Base-by-base conservation (phyloP, 2,888 invertebrate species). In the Sinopyrophorus schimmeli region DNA sequence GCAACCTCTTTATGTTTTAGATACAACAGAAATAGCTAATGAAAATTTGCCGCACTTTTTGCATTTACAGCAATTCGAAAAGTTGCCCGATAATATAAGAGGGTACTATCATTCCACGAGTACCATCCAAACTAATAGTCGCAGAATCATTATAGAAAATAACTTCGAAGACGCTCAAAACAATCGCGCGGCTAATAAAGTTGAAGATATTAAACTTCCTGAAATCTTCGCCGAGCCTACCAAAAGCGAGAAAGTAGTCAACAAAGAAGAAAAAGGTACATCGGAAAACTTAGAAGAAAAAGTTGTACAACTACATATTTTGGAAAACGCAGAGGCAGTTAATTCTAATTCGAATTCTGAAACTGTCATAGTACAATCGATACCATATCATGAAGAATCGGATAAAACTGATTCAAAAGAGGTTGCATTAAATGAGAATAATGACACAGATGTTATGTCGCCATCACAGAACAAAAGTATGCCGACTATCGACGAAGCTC, bases 11-110 rank as follows among this genome's bases (percentile, higher is more conserved):
- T 64, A 64, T 52, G 61, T 64, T 32, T 44, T 64, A 7, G 64
- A 63, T 21, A 56, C 61, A 3, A 59, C 59, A 3, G 64, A 63
- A 42, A 64, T 64, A 10, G 50, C 64, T 4, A 57, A 58, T 18
- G 64, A 64, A 38, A 62, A 46, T 31, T 44, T 64, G 27, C 59
- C 58, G 1, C 60, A 59, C 28, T 64, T 57, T 32, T 42, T 64
- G 7, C 64, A 64, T 46, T 47, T 63, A 16, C 58, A 62, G 31
- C 53, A 55, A 11, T 54, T 64, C 16, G 62, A 63, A 23, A 62
- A 63, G 37, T 39, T 64, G 17, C 53, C 53, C 0, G 53, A 53
- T 24, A 49, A 53, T 17, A 53, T 53, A 14, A 24, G 46, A 9
- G 53, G 53, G 7, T 53, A 49, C 15, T 53, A 53, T 23, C 46